These are phyloP conservation scores for Calosoma granatense DNA, from an alignment of 1,140 invertebrate genomes.

Conservation along the genomic window DNA sequence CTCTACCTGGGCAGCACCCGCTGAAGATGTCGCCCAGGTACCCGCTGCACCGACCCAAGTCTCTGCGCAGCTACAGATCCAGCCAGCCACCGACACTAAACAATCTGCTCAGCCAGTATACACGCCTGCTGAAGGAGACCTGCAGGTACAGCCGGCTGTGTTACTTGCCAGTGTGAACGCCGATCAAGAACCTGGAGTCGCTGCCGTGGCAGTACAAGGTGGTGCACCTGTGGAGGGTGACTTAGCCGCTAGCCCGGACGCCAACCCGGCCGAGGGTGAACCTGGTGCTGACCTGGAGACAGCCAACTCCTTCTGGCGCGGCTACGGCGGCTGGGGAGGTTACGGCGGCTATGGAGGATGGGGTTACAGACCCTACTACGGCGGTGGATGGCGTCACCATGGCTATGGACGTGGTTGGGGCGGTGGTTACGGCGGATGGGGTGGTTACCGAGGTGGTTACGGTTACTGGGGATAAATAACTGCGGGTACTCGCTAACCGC, in stretches of 20 bases:
- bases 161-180: too few relatives aligned
- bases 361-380: neutral
- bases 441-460: neutral
- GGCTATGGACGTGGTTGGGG: neutral
- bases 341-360: neutral
- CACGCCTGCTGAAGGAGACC: neutral
- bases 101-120: neutral
- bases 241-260: neutral
- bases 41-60: neutral
- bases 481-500: too few relatives aligned
- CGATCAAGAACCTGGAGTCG: neutral
- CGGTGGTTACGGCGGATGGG: neutral
- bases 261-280: neutral
- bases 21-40: neutral
- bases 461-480: neutral
- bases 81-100: neutral
- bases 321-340: neutral
- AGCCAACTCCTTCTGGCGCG: neutral
- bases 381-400: neutral
- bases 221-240: neutral
- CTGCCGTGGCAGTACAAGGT: neutral
- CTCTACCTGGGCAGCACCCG: neutral
- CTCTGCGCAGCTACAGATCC: neutral
- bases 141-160: neutral
- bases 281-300: neutral